These are phyloP conservation scores for Pristionchus pacificus DNA, from an alignment of 1,140 invertebrate genomes.

Conservation along the genomic window DNA sequence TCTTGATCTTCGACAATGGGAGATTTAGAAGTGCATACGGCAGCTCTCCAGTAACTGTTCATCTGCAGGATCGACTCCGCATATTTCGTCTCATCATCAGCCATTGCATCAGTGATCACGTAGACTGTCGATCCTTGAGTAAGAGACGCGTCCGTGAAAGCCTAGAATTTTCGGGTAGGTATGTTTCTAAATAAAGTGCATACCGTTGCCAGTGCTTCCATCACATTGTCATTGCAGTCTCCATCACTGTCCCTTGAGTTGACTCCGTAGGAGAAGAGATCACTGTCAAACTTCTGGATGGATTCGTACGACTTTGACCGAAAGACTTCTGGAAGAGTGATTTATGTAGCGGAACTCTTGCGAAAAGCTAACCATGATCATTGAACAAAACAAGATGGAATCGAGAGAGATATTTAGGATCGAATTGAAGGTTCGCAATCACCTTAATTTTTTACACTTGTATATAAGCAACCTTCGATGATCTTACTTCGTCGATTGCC, in stretches of 20 bases:
- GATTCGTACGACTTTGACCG: too few relatives aligned
- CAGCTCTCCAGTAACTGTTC: slow-evolving; percentile 22
- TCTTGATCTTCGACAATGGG: not conserved
- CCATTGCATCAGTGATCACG: not conserved
- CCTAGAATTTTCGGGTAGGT: too few relatives aligned
- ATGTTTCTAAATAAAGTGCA: too few relatives aligned
- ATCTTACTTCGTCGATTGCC: not conserved
- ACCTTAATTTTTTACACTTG: too few relatives aligned
- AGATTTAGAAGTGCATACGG: slow-evolving; percentile 7
- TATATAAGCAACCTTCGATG: too few relatives aligned
- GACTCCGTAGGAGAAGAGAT: too few relatives aligned
- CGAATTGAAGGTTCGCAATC: not conserved
- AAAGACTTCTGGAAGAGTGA: too few relatives aligned
- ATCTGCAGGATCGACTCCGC: not conserved
- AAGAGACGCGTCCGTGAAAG: not conserved
- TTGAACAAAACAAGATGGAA: not conserved
- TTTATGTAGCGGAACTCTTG: too few relatives aligned
- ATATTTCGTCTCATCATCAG: not conserved
- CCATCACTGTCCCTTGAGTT: not conserved
- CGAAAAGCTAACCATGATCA: not conserved
- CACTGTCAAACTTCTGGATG: too few relatives aligned
- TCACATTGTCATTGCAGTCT: slow-evolving; percentile 1
- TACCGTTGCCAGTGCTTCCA: not conserved
- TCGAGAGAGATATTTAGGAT: not conserved
- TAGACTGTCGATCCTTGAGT: not conserved